Evolutionary conservation across 2,888 invertebrate genomes (phyloP).

Genomic region (Xanthia icteritia): DNA sequence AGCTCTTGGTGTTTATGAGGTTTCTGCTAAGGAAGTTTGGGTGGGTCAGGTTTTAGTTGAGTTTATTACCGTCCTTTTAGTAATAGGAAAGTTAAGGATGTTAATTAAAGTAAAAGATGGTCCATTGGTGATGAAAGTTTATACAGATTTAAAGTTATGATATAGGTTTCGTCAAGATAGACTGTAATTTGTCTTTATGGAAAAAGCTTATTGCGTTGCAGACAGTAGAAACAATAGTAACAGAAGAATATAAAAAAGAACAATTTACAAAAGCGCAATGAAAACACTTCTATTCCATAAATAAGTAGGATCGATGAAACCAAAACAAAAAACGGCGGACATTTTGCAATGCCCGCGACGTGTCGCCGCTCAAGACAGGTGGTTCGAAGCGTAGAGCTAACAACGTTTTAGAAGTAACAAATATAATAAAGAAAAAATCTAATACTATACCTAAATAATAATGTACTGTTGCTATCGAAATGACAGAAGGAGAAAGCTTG

Average conservation of each 20-base stretch:
- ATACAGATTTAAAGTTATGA: too few species aligned
- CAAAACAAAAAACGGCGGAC: conserved; percentile 50
- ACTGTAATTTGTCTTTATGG: too few species aligned
- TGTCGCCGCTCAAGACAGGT: conserved; percentile 59
- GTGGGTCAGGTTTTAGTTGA: neutral
- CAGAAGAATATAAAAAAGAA: too few species aligned
- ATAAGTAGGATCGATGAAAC: conserved; percentile 33
- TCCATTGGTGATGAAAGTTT: neutral
- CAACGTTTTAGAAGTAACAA: conserved; percentile 37
- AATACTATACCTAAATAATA: too few species aligned
- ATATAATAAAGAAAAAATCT: neutral
- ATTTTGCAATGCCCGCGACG: conserved; percentile 51
- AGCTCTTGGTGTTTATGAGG: conserved; percentile 40
- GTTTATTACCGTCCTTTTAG: conserved; percentile 31
- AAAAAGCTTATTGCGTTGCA: too few species aligned
- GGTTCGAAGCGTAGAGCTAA: conserved; percentile 47
- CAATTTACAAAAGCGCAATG: neutral
- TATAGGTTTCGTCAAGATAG: too few species aligned
- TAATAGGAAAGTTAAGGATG: neutral
- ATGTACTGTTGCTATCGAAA: neutral
- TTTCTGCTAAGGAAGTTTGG: conserved; percentile 28
- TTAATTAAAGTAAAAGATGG: neutral
- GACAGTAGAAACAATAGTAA: too few species aligned
- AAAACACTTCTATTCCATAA: conserved; percentile 29
- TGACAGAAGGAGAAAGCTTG: neutral